Percentiles rank a stretch among this genome's conserved stretches.
Conservation (phyloP, 1,140 invertebrate species). For the Ladona fulva region DNA sequence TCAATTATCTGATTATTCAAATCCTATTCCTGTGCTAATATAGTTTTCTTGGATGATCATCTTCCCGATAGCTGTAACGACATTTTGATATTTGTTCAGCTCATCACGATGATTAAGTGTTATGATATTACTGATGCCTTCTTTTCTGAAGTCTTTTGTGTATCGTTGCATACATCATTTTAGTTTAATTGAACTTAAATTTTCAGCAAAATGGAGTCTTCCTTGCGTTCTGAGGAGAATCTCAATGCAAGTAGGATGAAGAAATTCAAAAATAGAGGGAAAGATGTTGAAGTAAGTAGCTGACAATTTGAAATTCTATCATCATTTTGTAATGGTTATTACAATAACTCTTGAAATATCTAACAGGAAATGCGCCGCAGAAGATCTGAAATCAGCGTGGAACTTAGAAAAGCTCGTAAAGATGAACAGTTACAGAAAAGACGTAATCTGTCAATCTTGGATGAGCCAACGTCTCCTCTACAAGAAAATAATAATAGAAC, state of each 20-base stretch:
- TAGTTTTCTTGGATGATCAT: not conserved
- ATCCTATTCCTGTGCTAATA: not conserved
- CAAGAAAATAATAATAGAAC: conserved; percentile 39
- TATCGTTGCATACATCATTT: not conserved
- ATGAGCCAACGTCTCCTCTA: conserved; percentile 40
- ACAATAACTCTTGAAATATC: conserved; percentile 2
- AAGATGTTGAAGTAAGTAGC: conserved; percentile 36
- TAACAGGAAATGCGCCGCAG: conserved; percentile 74
- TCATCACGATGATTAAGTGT: not conserved
- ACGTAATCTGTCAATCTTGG: conserved; percentile 63
- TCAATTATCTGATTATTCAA: not conserved
- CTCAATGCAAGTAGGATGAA: conserved; percentile 28
- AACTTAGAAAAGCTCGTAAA: conserved; percentile 85
- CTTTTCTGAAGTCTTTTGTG: not conserved
- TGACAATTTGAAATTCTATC: not conserved
- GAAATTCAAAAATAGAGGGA: conserved; percentile 39
- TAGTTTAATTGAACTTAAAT: not conserved
- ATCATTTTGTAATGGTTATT: conserved; percentile 2
- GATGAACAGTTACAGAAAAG: conserved; percentile 94
- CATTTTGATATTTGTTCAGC: not conserved
- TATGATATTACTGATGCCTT: not conserved
- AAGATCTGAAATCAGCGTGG: conserved; percentile 76
- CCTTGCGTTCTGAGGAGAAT: conserved; percentile 27
- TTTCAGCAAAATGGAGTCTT: not conserved
- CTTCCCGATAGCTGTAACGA: not conserved